Evolutionary conservation across 2,888 invertebrate genomes (phyloP).

Genomic region (Byasa hedistus): DNA sequence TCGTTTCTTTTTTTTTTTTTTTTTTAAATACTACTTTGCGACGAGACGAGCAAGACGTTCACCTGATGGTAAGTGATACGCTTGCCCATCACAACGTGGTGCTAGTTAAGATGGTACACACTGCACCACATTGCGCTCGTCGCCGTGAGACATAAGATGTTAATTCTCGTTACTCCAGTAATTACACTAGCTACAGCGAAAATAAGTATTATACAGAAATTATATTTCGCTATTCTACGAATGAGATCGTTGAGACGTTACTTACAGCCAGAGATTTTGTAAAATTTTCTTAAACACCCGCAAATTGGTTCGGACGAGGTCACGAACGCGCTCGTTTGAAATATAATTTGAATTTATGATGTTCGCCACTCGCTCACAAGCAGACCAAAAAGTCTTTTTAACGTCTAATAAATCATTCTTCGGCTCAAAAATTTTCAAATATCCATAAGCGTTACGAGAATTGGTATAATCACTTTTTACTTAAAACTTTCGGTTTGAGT

Average conservation of each 20-base stretch:
- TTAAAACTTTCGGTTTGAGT: too few species aligned
- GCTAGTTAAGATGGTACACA: too few species aligned
- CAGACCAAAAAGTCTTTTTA: conserved; percentile 12
- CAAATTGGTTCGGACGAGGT: conserved; percentile 8
- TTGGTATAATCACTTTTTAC: conserved; percentile 14
- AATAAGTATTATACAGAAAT: not conserved
- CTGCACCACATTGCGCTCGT: too few species aligned
- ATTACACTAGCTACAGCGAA: too few species aligned
- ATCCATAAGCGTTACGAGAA: conserved; percentile 19
- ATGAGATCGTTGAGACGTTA: not conserved
- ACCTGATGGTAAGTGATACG: too few species aligned
- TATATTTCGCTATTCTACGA: not conserved
- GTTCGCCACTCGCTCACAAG: conserved; percentile 8
- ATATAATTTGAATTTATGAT: conserved; percentile 19
- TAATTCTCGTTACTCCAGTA: too few species aligned
- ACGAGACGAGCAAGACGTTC: too few species aligned
- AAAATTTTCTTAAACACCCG: not conserved
- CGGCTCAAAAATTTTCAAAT: conserved; percentile 6
- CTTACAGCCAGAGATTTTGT: not conserved
- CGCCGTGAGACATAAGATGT: too few species aligned
- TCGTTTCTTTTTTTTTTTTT: too few species aligned
- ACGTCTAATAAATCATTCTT: conserved; percentile 23
- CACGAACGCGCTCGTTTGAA: conserved; percentile 1
- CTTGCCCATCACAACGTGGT: too few species aligned
- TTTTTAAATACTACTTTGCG: too few species aligned